These are phyloP conservation scores for Spondyliosoma cantharus DNA, from an alignment of 2,797 vertebrate genomes.

Conservation along the genomic window DNA sequence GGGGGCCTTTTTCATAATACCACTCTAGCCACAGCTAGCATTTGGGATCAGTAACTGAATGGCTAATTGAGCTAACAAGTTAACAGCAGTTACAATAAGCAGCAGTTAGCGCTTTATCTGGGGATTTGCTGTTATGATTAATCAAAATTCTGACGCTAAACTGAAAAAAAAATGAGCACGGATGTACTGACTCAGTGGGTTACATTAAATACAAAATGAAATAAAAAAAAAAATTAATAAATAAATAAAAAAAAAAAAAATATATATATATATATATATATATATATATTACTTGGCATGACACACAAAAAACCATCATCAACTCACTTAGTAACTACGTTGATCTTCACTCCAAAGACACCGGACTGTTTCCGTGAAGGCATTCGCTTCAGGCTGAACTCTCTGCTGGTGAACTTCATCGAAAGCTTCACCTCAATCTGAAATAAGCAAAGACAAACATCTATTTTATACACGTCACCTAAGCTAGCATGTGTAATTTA, in stretches of 20 bases:
- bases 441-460: neutral
- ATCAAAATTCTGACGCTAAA: neutral
- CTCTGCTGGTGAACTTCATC: constrained; percentile 93
- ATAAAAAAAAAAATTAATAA: no score
- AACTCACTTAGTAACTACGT: constrained; percentile 93
- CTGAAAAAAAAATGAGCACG: neutral
- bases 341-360: constrained; percentile 95
- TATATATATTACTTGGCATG: neutral
- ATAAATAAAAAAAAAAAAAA: no score
- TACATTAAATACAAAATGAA: no score
- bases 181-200: no score
- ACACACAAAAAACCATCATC: neutral
- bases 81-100: no score
- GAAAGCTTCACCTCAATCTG: constrained; percentile 96
- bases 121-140: no score
- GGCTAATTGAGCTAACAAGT: no score
- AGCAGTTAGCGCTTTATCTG: no score
- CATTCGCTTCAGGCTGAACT: constrained; percentile 95
- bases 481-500: neutral
- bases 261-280: neutral
- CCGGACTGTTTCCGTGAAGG: constrained; percentile 94
- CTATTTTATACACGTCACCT: neutral
- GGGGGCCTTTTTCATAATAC: no score
- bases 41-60: no score
- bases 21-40: no score